phyloP scores from a whole-genome alignment of 2,113 vertebrate genomes.

The Nannobrachium achirus region DNA sequence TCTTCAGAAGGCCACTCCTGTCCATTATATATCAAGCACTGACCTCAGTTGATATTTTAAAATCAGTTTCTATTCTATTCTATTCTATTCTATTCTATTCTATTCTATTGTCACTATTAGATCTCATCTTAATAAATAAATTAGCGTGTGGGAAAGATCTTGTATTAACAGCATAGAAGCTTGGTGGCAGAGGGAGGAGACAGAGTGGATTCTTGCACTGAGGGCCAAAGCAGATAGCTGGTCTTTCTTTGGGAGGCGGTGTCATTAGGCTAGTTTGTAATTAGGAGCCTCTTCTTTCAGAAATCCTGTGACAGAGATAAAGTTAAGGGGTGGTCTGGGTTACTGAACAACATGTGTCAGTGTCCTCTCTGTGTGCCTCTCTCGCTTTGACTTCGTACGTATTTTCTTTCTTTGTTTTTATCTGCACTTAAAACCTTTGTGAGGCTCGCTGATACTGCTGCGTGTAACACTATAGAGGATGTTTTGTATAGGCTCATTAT shows the following conservation, averaged over 20 bases:
- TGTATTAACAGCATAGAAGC: conserved; percentile 15
- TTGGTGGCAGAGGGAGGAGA: conserved; percentile 57
- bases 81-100: not conserved
- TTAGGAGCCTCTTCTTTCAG: conserved; percentile 66
- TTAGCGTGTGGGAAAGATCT: not conserved
- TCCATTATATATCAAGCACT: not conserved
- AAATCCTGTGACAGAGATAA: conserved; percentile 38
- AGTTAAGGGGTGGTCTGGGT: conserved; percentile 27
- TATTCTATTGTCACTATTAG: not conserved
- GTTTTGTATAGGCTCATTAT: not conserved
- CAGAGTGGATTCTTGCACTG: conserved; percentile 32
- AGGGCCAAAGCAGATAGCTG: conserved; percentile 37
- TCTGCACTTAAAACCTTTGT: conserved; percentile 14
- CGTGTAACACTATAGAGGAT: not conserved
- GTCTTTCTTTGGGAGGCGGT: conserved; percentile 46
- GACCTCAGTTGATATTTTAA: not conserved
- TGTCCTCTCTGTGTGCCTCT: conserved; percentile 3
- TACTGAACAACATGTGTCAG: conserved; percentile 27
- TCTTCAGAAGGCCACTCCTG: not conserved
- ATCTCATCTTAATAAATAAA: not conserved
- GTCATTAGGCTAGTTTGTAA: conserved; percentile 68
- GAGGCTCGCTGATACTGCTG: not conserved
- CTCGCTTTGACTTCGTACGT: not conserved
- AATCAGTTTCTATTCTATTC: not conserved
- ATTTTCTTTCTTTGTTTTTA: not conserved